A percentile compares a stretch with the other conserved stretches of the same genome.
These are phyloP conservation scores for Polypterus bichir DNA, from an alignment of 2,113 vertebrate genomes.

Conservation along the genomic window DNA sequence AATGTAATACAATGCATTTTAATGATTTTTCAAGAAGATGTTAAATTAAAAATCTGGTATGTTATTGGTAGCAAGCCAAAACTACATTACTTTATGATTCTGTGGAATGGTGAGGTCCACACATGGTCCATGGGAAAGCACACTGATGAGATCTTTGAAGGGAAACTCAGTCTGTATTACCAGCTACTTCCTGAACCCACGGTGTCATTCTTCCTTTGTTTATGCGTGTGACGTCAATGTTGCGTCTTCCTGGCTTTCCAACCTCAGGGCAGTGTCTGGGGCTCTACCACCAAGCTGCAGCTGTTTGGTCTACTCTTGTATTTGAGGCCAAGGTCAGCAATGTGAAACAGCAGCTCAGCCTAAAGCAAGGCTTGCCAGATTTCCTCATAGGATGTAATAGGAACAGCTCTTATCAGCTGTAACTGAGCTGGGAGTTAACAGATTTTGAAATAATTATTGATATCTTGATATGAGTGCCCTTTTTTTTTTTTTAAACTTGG, in stretches of 20 bases:
- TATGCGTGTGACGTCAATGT: constrained; percentile 7
- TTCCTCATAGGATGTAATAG: constrained; percentile 22
- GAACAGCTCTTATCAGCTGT: constrained; percentile 23
- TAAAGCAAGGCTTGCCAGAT: constrained; percentile 16
- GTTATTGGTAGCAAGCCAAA: too few relatives aligned
- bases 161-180: background rate
- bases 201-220: constrained; percentile 8
- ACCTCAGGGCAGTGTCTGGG: constrained; percentile 17
- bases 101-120: too few relatives aligned
- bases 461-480: too few relatives aligned
- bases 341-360: constrained; percentile 17
- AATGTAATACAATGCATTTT: too few relatives aligned
- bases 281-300: constrained; percentile 13
- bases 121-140: too few relatives aligned
- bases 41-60: too few relatives aligned
- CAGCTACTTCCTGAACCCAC: constrained; percentile 17
- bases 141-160: too few relatives aligned
- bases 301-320: constrained; percentile 14
- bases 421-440: constrained; percentile 14
- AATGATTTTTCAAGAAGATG: too few relatives aligned
- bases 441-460: too few relatives aligned
- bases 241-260: background rate
- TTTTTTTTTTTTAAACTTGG: too few relatives aligned
- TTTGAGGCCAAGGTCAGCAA: constrained; percentile 22
- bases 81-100: too few relatives aligned